These are phyloP conservation scores for Eupeodes latifasciatus DNA, from an alignment of 2,888 invertebrate species.

Conservation along the genomic window DNA sequence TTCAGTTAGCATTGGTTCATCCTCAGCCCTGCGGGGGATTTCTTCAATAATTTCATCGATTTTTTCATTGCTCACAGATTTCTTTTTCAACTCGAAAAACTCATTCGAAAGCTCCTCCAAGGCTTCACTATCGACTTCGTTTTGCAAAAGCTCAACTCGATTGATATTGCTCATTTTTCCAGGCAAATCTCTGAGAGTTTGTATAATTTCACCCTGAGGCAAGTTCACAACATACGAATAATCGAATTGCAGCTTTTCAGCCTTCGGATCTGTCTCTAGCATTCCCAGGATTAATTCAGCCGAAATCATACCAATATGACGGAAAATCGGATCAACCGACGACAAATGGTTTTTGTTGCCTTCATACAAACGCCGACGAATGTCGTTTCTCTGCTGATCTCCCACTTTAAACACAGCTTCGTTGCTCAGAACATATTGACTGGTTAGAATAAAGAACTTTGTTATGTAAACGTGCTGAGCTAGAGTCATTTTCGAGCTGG, in stretches of 20 bases:
- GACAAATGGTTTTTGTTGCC: slow-evolving; percentile 90
- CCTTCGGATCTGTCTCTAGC: slow-evolving; percentile 83
- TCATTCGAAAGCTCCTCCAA: slow-evolving; percentile 32
- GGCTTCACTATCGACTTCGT: slow-evolving; percentile 19
- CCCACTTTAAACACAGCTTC: slow-evolving; percentile 61
- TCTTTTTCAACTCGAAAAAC: slow-evolving; percentile 36
- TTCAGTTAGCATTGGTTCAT: slow-evolving; percentile 20
- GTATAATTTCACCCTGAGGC: slow-evolving; percentile 85
- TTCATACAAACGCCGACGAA: slow-evolving; percentile 85
- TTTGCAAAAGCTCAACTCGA: slow-evolving; percentile 22
- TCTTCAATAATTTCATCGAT: slow-evolving; percentile 39
- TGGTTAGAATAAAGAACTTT: slow-evolving; percentile 87
- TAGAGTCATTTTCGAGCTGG: slow-evolving; percentile 87
- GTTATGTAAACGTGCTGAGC: slow-evolving; percentile 90
- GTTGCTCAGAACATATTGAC: slow-evolving; percentile 84
- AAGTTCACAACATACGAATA: slow-evolving; percentile 86
- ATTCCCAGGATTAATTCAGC: slow-evolving; percentile 87
- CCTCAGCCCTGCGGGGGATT: slow-evolving; percentile 33
- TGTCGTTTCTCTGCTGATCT: slow-evolving; percentile 76
- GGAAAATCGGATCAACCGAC: slow-evolving; percentile 86
- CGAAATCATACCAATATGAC: slow-evolving; percentile 90
- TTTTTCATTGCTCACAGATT: background rate
- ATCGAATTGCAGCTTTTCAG: slow-evolving; percentile 88
- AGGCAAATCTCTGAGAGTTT: slow-evolving; percentile 82
- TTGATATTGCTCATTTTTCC: slow-evolving; percentile 8